Evolutionary conservation across 92 coral and sea anemone species (phyloP), one percentile per base, ranked within the genome.

Genomic region (Porites evermanni): DNA sequence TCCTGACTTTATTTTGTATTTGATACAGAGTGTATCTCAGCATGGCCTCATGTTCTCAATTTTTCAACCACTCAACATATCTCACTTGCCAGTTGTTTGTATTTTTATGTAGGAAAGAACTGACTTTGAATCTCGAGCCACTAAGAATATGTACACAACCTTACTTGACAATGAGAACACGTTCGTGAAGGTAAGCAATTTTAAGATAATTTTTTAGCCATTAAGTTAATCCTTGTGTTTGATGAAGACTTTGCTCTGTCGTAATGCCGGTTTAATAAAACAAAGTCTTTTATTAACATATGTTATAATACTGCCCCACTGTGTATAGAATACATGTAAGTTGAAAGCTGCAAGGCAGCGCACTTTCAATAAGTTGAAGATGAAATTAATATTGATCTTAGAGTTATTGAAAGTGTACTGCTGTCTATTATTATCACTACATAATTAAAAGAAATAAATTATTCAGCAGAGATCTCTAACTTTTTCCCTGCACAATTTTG

Each of bases 141-240:
- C 98, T 18, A 93, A 91, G 65, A 97, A 97, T 60, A 95, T 95
- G 94, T 97, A 94, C 80, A 94, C 95, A 70, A 94, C 98, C 9
- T 75, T 97, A 58, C 89, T 97, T 8, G 94, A 97, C 32, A 97
- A 97, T 76, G 99, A 97, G 68, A 95, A 96, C 53, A 82, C 98
- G 13, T 92, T 97, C 67, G 95, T 93, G 2, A 94, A 92, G 89
- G 98, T 92, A 67, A 87, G 82, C 65, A 26, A 74, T 12, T 32
- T 16, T 53, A 51, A 64, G 51, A 19, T 47, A 79, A 70, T 86
- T 70, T n/a, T 74, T n/a, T 74, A n/a, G 60, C 64, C 4, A 21
- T 53, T 29, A 67, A 56, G 47, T n/a, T 69, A 51, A 64, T 65
- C 64, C 50, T 6, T 69, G 20, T 70, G 58, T 70, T 81, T 68